Conservation (phyloP, 2,113 vertebrate species). For the Eclectus roratus region DNA sequence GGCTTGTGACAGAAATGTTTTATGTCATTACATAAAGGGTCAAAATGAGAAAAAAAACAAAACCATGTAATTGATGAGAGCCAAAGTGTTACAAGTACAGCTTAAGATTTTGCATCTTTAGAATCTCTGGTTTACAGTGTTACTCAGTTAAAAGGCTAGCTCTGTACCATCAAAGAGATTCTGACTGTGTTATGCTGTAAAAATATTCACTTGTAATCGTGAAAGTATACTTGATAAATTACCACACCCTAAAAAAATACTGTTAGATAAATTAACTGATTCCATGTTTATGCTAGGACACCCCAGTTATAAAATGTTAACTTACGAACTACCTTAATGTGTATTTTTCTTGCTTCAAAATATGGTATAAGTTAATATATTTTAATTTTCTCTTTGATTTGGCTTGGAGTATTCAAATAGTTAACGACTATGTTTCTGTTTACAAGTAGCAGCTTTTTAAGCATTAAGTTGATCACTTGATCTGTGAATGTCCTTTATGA, state of each 20-base stretch:
- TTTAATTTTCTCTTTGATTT: slow-evolving; percentile 16
- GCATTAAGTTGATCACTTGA: not conserved
- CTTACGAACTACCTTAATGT: not conserved
- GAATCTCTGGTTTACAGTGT: not conserved
- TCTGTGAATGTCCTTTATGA: not conserved
- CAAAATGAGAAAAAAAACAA: not conserved
- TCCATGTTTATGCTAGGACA: not conserved
- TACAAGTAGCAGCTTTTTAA: not conserved
- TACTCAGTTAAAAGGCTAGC: not conserved
- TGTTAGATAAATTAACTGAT: not conserved
- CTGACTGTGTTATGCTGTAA: not conserved
- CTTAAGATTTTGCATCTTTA: not conserved
- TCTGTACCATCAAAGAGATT: slow-evolving; percentile 7
- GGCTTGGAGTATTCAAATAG: not conserved
- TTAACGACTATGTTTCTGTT: not conserved
- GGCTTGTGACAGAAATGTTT: not conserved
- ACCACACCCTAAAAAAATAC: not conserved
- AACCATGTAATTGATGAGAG: not conserved
- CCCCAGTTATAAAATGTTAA: not conserved
- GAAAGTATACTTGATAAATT: not conserved
- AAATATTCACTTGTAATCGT: not conserved
- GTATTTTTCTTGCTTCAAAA: not conserved
- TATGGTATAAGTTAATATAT: not conserved
- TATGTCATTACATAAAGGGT: not conserved
- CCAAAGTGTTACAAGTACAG: not conserved